phyloP scores from a whole-genome alignment of 1,140 invertebrate genomes.

The Drosophila grimshawi region DNA sequence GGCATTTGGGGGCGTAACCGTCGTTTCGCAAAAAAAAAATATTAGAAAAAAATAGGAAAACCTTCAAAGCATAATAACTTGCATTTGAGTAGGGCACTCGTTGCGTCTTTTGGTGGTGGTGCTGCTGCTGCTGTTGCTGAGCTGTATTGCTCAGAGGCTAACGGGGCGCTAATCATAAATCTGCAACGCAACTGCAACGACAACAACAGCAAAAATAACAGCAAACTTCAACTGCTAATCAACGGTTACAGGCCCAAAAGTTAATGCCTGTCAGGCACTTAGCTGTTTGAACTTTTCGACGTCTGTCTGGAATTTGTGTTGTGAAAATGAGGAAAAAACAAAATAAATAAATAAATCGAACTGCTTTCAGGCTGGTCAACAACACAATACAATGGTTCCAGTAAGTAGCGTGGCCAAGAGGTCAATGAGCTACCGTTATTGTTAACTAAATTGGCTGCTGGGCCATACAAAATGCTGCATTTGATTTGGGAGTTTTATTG shows the following conservation, averaged over 20 bases:
- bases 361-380: slow-evolving; percentile 32
- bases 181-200: slow-evolving; percentile 68
- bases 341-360: slow-evolving; percentile 78
- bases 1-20: slow-evolving; percentile 70
- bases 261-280: slow-evolving; percentile 79
- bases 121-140: slow-evolving; percentile 5
- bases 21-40: slow-evolving; percentile 61
- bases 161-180: slow-evolving; percentile 77
- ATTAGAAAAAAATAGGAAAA: slow-evolving; percentile 36
- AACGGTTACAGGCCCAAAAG: slow-evolving; percentile 63
- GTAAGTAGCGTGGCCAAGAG: slow-evolving; percentile 44
- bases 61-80: slow-evolving; percentile 79
- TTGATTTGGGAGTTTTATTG: slow-evolving; percentile 60
- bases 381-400: slow-evolving; percentile 40
- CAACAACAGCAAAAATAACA: slow-evolving; percentile 28
- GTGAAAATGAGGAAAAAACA: slow-evolving; percentile 51
- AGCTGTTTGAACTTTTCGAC: slow-evolving; percentile 79
- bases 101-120: slow-evolving; percentile 48
- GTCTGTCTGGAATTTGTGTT: slow-evolving; percentile 67
- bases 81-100: slow-evolving; percentile 78
- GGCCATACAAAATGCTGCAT: slow-evolving; percentile 55
- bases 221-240: slow-evolving; percentile 50
- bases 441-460: slow-evolving; percentile 53
- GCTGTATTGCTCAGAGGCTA: slow-evolving; percentile 33
- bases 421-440: slow-evolving; percentile 77